phyloP scores from a whole-genome alignment of 1,140 invertebrate species.

The Panagrolaimus sp. region DNA sequence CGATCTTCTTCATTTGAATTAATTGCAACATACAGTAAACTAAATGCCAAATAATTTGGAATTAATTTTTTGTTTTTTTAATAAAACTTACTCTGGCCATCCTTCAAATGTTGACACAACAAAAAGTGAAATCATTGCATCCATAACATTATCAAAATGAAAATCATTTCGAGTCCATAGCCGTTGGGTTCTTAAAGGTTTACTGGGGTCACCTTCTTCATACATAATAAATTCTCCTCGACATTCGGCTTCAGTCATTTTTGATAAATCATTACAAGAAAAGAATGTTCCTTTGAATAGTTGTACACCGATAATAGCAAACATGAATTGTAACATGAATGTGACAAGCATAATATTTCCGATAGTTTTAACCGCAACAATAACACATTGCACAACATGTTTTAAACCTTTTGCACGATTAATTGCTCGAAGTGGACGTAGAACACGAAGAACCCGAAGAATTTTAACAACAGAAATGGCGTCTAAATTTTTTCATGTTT shows the following conservation, averaged over 20 bases:
- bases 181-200: conserved; percentile 70
- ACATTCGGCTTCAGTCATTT: conserved; percentile 77
- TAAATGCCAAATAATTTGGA: no score
- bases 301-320: conserved; percentile 99
- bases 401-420: conserved; percentile 99
- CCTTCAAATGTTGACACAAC: conserved; percentile 99
- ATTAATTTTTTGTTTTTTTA: conserved; percentile 15
- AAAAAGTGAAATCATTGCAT: conserved; percentile 97
- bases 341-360: conserved; percentile 90
- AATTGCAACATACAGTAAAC: conserved; percentile 89
- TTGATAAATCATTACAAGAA: conserved; percentile 77
- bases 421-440: conserved; percentile 94
- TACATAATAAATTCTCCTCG: conserved; percentile 82
- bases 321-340: conserved; percentile 80
- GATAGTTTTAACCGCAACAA: conserved; percentile 97
- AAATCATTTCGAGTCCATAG: conserved; percentile 80
- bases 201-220: conserved; percentile 75
- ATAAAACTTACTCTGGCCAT: conserved; percentile 78
- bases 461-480: conserved; percentile 98
- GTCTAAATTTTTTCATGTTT: conserved; percentile 63
- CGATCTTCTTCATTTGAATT: conserved; percentile 89
- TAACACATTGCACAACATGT: conserved; percentile 98
- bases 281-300: conserved; percentile 95
- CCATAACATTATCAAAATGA: conserved; percentile 93
- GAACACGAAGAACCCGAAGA: conserved; percentile 89